Evolutionary conservation across 1,140 invertebrate genomes (phyloP).

Genomic region (Platyscapa corneri): DNA sequence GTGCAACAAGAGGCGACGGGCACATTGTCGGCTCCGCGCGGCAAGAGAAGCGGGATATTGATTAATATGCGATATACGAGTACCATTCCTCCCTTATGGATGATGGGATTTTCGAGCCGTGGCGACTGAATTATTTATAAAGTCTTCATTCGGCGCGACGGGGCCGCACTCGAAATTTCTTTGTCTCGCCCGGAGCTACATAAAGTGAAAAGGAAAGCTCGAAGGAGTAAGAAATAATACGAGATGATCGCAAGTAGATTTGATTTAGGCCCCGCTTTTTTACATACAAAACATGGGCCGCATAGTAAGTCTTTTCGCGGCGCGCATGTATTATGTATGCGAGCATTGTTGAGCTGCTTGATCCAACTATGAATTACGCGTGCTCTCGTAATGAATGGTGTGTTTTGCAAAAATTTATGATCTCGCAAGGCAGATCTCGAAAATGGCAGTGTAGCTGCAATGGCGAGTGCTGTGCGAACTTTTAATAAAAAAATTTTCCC

Average conservation of each 20-base stretch:
- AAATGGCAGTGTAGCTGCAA: not conserved
- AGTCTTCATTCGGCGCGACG: conserved; percentile 68
- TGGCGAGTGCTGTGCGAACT: not conserved
- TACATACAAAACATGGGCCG: conserved; percentile 7
- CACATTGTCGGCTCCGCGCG: conserved; percentile 57
- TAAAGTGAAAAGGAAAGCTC: conserved; percentile 36
- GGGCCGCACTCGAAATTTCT: conserved; percentile 59
- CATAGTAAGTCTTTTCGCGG: conserved; percentile 15
- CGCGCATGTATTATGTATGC: conserved; percentile 34
- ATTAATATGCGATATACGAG: conserved; percentile 67
- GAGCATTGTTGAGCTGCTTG: conserved; percentile 16
- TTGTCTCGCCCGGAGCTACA: conserved; percentile 50
- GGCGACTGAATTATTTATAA: conserved; percentile 62
- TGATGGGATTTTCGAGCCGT: conserved; percentile 65
- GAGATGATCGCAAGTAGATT: conserved; percentile 43
- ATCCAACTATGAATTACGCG: conserved; percentile 15
- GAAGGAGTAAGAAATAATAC: conserved; percentile 32
- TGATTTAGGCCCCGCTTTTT: conserved; percentile 42
- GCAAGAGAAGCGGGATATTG: conserved; percentile 63
- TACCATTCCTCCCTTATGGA: conserved; percentile 54
- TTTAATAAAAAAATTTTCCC: not conserved
- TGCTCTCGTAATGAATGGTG: conserved; percentile 14
- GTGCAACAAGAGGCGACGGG: conserved; percentile 45
- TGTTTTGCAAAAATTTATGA: not conserved
- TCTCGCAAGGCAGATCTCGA: not conserved